phyloP scores from a whole-genome alignment of 2,888 invertebrate species.

The Autographa pulchrina region DNA sequence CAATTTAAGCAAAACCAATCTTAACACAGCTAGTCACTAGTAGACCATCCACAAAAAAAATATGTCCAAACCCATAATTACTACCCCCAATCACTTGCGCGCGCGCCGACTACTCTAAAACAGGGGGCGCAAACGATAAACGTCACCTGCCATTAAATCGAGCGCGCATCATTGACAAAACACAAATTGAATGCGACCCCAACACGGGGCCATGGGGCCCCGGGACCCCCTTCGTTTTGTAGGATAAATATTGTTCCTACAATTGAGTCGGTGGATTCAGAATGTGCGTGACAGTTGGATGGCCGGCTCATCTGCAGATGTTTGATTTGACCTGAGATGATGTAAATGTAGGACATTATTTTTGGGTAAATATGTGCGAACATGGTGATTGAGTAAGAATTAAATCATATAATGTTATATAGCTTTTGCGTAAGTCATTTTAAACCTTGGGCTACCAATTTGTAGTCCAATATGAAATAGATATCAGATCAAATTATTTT shows the following conservation, averaged over 20 bases:
- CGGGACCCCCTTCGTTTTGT: slow-evolving; percentile 61
- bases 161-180: slow-evolving; percentile 82
- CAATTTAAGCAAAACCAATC: no score
- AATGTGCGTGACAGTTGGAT: slow-evolving; percentile 43
- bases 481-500: no score
- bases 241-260: slow-evolving; percentile 71
- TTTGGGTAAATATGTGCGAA: neutral
- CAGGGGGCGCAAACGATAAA: slow-evolving; percentile 59
- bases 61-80: slow-evolving; percentile 23
- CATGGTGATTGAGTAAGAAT: neutral
- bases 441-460: no score
- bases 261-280: slow-evolving; percentile 41
- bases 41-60: neutral
- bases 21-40: neutral
- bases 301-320: slow-evolving; percentile 42
- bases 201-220: slow-evolving; percentile 9
- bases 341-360: neutral
- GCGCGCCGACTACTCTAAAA: slow-evolving; percentile 26
- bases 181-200: slow-evolving; percentile 80
- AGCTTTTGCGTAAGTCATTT: no score
- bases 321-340: slow-evolving; percentile 5
- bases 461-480: no score
- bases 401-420: neutral
- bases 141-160: slow-evolving; percentile 87
- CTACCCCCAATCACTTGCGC: slow-evolving; percentile 16